Percentiles rank a stretch among this genome's conserved stretches.
These are phyloP conservation scores for Ochropacha duplaris DNA, from an alignment of 2,888 invertebrate genomes.

Conservation along the genomic window DNA sequence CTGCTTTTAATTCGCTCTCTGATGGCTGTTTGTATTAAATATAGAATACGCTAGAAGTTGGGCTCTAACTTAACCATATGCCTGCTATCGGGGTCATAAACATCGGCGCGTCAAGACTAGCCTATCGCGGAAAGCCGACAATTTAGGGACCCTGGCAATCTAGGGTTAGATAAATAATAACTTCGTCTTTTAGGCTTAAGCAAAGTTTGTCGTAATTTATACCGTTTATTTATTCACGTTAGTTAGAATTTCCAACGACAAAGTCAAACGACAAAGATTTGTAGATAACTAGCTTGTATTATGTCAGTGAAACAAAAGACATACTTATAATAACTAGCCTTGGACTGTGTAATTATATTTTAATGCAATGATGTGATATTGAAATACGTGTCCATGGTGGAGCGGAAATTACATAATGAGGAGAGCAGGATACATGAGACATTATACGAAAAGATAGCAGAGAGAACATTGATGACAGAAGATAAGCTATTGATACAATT, in stretches of 20 bases:
- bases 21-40: too few relatives aligned
- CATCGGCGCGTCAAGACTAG: slow-evolving; percentile 10
- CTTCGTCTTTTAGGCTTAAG: slow-evolving; percentile 3
- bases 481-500: too few relatives aligned
- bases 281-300: not conserved
- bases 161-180: slow-evolving; percentile 23
- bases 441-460: too few relatives aligned
- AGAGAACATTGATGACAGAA: too few relatives aligned
- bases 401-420: too few relatives aligned
- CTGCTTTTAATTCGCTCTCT: too few relatives aligned
- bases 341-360: too few relatives aligned
- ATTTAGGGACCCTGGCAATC: slow-evolving; percentile 23
- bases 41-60: not conserved
- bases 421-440: too few relatives aligned
- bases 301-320: not conserved
- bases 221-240: slow-evolving; percentile 8
- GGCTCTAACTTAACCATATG: not conserved
- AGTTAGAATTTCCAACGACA: not conserved
- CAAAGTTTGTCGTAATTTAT: not conserved
- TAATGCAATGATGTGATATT: too few relatives aligned
- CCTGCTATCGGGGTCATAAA: slow-evolving; percentile 13
- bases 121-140: slow-evolving; percentile 19
- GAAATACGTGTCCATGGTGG: too few relatives aligned
- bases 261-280: not conserved
- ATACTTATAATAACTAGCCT: too few relatives aligned